These are phyloP conservation scores for Epizoanthus rinbou DNA, from an alignment of 92 coral and sea anemone species.

Conservation along the genomic window DNA sequence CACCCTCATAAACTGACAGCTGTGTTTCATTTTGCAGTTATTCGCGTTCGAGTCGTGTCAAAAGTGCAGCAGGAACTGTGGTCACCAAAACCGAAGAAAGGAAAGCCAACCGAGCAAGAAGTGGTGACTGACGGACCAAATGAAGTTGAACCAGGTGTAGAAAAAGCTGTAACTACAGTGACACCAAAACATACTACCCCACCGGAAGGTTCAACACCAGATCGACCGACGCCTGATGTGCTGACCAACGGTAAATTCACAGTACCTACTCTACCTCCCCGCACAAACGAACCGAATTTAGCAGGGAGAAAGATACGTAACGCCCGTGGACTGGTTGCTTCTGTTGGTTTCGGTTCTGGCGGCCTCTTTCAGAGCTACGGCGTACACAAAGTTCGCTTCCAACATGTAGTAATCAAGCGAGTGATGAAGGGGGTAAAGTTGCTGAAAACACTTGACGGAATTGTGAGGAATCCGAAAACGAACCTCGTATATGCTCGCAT, in stretches of 20 bases:
- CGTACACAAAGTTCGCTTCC: slow-evolving; percentile 36
- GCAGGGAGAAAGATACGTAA: slow-evolving; percentile 8
- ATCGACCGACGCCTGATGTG: neutral
- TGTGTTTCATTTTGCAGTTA: neutral
- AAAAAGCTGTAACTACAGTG: neutral
- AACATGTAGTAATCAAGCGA: slow-evolving; percentile 64
- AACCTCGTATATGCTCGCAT: slow-evolving; percentile 47
- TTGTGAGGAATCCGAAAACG: slow-evolving; percentile 29
- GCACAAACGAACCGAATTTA: neutral
- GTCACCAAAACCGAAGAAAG: slow-evolving; percentile 25
- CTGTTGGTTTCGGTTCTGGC: neutral
- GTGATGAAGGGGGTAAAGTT: slow-evolving; percentile 58
- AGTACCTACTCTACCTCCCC: slow-evolving; percentile 29
- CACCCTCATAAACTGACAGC: no score
- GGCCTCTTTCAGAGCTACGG: neutral
- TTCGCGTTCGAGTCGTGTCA: slow-evolving; percentile 29
- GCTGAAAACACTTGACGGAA: slow-evolving; percentile 39
- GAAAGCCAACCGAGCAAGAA: slow-evolving; percentile 7
- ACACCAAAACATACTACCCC: neutral
- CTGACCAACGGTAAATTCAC: no score
- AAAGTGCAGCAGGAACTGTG: slow-evolving; percentile 25
- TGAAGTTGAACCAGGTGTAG: slow-evolving; percentile 20
- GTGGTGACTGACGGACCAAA: neutral
- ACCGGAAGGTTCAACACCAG: neutral
- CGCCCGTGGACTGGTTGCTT: slow-evolving; percentile 34